These are phyloP conservation scores for Misgurnus mizolepis DNA, from an alignment of 2,113 vertebrate species.

Conservation along the genomic window DNA sequence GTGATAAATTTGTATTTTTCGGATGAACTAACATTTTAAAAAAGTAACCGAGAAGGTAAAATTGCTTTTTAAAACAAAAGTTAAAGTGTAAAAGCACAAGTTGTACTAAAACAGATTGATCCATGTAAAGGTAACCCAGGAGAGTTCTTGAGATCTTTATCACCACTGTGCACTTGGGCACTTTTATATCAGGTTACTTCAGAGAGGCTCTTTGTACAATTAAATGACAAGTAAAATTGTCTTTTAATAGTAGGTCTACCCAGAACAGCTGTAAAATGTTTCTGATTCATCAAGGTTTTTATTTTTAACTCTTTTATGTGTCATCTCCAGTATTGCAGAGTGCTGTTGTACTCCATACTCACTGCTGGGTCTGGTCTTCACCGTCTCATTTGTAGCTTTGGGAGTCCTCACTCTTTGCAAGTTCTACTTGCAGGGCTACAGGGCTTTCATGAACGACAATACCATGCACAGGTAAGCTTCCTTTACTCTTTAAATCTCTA, in stretches of 20 bases:
- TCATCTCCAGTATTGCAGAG: constrained; percentile 86
- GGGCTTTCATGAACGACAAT: constrained; percentile 98
- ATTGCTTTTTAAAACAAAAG: too few species aligned
- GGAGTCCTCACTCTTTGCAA: constrained; percentile 98
- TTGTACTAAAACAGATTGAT: too few species aligned
- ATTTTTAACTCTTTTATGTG: constrained; percentile 9
- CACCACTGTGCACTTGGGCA: neutral
- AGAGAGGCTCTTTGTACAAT: neutral
- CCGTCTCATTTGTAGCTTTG: constrained; percentile 94
- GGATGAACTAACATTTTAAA: too few species aligned
- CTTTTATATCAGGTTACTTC: neutral
- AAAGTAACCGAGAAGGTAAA: too few species aligned
- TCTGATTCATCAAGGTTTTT: neutral
- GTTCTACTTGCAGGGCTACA: constrained; percentile 97
- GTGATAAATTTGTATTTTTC: too few species aligned
- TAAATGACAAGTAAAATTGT: neutral
- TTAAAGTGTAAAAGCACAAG: too few species aligned
- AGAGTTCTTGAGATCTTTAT: neutral
- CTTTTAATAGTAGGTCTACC: too few species aligned
- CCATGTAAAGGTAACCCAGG: too few species aligned
- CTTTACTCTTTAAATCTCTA: neutral
- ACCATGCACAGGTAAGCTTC: constrained; percentile 92
- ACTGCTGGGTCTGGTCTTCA: constrained; percentile 94
- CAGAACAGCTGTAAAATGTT: too few species aligned
- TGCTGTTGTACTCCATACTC: constrained; percentile 98